Evolutionary conservation across 2,888 invertebrate species (phyloP).

Genomic region (Drosophila phalerata): DNA sequence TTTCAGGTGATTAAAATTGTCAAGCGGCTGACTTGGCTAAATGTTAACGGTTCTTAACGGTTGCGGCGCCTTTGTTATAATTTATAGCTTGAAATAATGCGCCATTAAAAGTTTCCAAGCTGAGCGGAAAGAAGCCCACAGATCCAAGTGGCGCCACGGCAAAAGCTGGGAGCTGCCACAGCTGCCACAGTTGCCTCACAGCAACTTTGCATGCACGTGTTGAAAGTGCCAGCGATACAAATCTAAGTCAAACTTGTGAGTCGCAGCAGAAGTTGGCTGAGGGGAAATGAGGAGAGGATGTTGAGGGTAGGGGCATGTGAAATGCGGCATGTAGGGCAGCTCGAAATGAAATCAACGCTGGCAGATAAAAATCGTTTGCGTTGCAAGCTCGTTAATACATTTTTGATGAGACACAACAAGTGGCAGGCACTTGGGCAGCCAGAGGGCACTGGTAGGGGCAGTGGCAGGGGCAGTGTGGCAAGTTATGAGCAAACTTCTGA

Average conservation of each 20-base stretch:
- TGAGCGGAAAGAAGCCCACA: conserved; percentile 45
- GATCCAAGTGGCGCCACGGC: conserved; percentile 43
- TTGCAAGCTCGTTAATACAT: conserved; percentile 83
- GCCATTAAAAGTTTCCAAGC: conserved; percentile 79
- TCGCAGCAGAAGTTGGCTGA: background rate
- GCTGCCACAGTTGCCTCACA: conserved; percentile 69
- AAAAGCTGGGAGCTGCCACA: conserved; percentile 49
- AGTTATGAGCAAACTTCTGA: conserved; percentile 76
- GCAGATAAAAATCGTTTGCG: conserved; percentile 80
- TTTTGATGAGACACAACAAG: conserved; percentile 83
- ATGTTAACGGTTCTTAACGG: conserved; percentile 75
- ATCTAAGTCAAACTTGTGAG: conserved; percentile 70
- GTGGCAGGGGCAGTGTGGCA: conserved; percentile 34
- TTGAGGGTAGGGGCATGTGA: conserved; percentile 2
- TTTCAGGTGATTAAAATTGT: conserved; percentile 57
- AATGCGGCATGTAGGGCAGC: conserved; percentile 58
- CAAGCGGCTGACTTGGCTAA: conserved; percentile 64
- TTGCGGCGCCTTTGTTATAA: conserved; percentile 74
- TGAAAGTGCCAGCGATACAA: conserved; percentile 74
- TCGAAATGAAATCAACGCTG: conserved; percentile 81
- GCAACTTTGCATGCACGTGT: conserved; percentile 78
- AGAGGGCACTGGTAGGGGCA: conserved; percentile 13
- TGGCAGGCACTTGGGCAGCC: conserved; percentile 67
- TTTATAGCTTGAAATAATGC: conserved; percentile 80
- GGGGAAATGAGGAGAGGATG: background rate